Evolutionary conservation across 2,888 invertebrate species (phyloP).

Genomic region (Drosophila kanekoi): DNA sequence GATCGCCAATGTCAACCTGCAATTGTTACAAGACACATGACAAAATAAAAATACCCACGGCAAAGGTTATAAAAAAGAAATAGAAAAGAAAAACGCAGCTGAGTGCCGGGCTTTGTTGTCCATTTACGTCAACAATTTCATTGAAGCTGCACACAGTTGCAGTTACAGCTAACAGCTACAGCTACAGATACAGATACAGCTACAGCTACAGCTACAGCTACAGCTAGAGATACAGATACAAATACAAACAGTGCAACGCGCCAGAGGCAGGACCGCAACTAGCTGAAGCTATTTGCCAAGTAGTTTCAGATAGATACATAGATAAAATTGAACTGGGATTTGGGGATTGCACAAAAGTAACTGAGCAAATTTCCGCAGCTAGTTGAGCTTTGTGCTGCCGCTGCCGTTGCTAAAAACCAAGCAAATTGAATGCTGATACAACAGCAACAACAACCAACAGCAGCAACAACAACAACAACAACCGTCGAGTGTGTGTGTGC

Average conservation of each 20-base stretch:
- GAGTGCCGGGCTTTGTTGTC: conserved; percentile 77
- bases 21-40: too few species aligned
- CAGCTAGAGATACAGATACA: conserved; percentile 16
- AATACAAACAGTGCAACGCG: conserved; percentile 11
- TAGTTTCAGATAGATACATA: conserved; percentile 78
- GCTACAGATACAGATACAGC: conserved; percentile 2
- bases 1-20: too few species aligned
- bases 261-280: conserved; percentile 9
- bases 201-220: conserved; percentile 12
- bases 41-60: too few species aligned
- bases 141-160: conserved; percentile 45
- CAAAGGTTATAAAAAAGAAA: background rate
- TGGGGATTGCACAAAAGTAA: conserved; percentile 80
- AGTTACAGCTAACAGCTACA: conserved; percentile 1
- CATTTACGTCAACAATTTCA: conserved; percentile 78
- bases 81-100: conserved; percentile 53
- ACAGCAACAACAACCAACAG: conserved; percentile 12
- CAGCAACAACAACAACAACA: conserved; percentile 25
- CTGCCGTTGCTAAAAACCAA: conserved; percentile 46
- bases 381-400: conserved; percentile 61
- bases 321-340: conserved; percentile 81
- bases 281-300: conserved; percentile 65
- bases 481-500: conserved; percentile 34
- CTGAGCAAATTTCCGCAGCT: conserved; percentile 81
- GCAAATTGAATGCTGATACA: conserved; percentile 73